These are phyloP conservation scores for Cyrtodaria siliqua DNA, from an alignment of 2,888 invertebrate genomes.

Conservation along the genomic window DNA sequence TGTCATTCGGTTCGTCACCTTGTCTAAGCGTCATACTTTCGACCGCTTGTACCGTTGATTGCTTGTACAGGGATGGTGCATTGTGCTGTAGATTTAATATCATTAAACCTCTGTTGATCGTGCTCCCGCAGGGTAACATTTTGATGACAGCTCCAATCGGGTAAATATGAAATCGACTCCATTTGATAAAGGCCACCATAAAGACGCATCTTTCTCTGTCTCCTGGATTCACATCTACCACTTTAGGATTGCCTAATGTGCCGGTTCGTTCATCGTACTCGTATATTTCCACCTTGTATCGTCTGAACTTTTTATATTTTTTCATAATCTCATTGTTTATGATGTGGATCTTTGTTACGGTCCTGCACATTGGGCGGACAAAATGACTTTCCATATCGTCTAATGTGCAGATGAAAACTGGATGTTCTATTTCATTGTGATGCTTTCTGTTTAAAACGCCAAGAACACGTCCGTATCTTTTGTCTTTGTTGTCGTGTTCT, in stretches of 20 bases:
- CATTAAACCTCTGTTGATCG: conserved; percentile 37
- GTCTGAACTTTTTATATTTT: conserved; percentile 10
- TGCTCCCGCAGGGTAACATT: conserved; percentile 49
- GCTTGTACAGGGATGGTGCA: conserved; percentile 52
- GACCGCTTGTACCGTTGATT: conserved; percentile 30
- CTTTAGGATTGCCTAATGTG: too few species aligned
- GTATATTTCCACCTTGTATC: conserved; percentile 58
- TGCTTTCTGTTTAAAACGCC: conserved; percentile 48
- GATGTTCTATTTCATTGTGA: conserved; percentile 53
- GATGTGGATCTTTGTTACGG: conserved; percentile 71
- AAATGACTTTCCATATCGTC: conserved; percentile 65
- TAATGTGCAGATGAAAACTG: conserved; percentile 67
- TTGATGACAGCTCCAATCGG: conserved; percentile 70
- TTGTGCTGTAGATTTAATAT: conserved; percentile 54
- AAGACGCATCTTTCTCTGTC: too few species aligned
- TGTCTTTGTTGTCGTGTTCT: conserved; percentile 26
- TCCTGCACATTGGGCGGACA: conserved; percentile 71
- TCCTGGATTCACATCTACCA: too few species aligned
- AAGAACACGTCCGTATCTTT: conserved; percentile 64
- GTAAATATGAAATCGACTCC: too few species aligned
- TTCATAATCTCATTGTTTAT: conserved; percentile 28
- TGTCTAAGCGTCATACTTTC: conserved; percentile 22
- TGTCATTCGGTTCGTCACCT: conserved; percentile 14
- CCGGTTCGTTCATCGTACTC: too few species aligned
- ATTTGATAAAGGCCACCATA: too few species aligned